Evolutionary conservation across 53 echinoderm and acorn worm genomes (phyloP).

Genomic region (Astropecten irregularis): DNA sequence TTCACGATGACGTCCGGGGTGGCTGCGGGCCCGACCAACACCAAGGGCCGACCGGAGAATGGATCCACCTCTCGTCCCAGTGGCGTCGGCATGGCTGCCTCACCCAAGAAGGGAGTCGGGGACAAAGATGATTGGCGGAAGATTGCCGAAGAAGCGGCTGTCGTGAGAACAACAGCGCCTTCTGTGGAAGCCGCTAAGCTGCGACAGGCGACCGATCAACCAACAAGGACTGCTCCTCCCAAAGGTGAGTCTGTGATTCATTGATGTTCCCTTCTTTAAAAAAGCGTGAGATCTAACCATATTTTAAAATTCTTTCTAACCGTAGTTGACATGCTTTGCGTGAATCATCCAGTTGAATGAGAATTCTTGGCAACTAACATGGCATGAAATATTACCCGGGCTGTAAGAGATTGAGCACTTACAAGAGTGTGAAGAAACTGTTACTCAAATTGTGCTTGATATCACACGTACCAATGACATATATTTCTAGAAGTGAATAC

Average conservation of each 20-base stretch:
- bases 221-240: background rate
- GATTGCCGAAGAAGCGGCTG: slow-evolving; percentile 67
- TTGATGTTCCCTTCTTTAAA: too few species aligned
- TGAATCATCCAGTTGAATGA: too few species aligned
- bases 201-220: background rate
- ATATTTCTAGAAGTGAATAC: too few species aligned
- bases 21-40: background rate
- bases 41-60: slow-evolving; percentile 35
- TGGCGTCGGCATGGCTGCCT: background rate
- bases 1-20: slow-evolving; percentile 35
- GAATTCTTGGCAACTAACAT: too few species aligned
- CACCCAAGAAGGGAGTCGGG: slow-evolving; percentile 11
- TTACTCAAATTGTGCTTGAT: too few species aligned
- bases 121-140: slow-evolving; percentile 63
- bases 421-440: too few species aligned
- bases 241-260: slow-evolving; percentile 42
- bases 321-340: too few species aligned
- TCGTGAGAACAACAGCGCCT: slow-evolving; percentile 6
- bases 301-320: too few species aligned
- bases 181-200: background rate
- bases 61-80: background rate
- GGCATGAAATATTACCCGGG: too few species aligned
- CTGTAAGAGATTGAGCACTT: too few species aligned
- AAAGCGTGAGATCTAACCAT: too few species aligned
- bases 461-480: too few species aligned